Base-by-base conservation (phyloP, 1,140 invertebrate genomes). In the Liolophura sinensis region DNA sequence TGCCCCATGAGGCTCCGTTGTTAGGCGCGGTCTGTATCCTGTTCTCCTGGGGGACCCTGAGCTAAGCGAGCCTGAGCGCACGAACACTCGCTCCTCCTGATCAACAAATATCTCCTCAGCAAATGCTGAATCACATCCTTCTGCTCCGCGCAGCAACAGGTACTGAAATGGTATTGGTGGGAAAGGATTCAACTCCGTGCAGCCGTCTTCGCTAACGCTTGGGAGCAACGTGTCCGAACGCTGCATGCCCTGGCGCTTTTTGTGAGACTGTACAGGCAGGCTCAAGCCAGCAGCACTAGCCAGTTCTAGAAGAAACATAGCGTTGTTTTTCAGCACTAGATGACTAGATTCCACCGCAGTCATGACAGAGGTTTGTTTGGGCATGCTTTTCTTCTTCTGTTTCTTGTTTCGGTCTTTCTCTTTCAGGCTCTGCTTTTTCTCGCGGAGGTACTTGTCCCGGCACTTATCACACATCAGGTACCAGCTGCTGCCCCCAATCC, bases 391-490 rank as follows among this genome's bases (percentile, higher is more conserved):
- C 64, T 82, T 82, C 64, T 81, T 82, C 64, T 73, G 74, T 65
- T 78, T 82, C 63, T 77, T 82, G 54, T 74, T 78, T 68, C 81
- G 82, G 60, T 83, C 84, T 73, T 83, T 82, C 63, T 78, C 80
- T 64, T 74, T 78, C 65, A 75, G 77, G 59, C 65, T 69, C 65
- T 78, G 79, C 25, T 87, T 87, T 70, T 87, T 88, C 14, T 87
- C 86, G 75, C 87, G 88, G 54, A 93, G 78, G 74, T 93, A 93
- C 73, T 92, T 93, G 40, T 94, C 92, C 6, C 95, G 89, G 79
- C 95, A 97, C 25, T 87, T 87, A 74, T 95, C 93, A 84, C 95
- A 98, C 68, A 95, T 90, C 0, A 97, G 87, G 82, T 97, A 98
- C 94, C 94, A 97, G 48, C 92, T 89, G 69, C 90, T 92, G 46